A percentile compares a stretch with the other conserved stretches of the same genome.
phyloP scores from a whole-genome alignment of 1,140 invertebrate species.

The Caenorhabditis brenneri region DNA sequence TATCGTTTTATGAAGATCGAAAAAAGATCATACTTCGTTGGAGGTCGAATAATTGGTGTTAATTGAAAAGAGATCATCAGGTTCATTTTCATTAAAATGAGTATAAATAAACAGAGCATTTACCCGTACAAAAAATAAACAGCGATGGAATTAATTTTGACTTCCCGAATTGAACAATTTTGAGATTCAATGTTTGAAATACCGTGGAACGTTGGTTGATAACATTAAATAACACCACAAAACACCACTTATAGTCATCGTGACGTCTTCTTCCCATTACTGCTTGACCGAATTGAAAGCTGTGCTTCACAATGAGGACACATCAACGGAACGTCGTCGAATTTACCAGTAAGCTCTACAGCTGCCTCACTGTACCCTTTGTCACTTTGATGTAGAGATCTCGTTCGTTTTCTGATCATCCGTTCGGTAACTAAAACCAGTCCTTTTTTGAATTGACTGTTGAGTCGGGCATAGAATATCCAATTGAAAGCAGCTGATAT shows the following conservation, averaged over 20 bases:
- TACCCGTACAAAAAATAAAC: conserved; percentile 1
- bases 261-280: conserved; percentile 1
- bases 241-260: background rate
- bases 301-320: conserved; percentile 25
- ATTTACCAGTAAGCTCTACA: background rate
- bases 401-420: conserved; percentile 53
- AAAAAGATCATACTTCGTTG: background rate
- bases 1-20: background rate
- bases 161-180: background rate
- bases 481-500: conserved; percentile 52
- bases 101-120: background rate
- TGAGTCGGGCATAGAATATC: conserved; percentile 51
- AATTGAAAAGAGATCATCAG: conserved; percentile 17
- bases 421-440: conserved; percentile 51
- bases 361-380: conserved; percentile 10
- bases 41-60: background rate
- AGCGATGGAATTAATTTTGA: background rate
- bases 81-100: background rate
- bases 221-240: background rate
- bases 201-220: background rate
- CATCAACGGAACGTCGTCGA: conserved; percentile 18
- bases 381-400: background rate
- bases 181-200: background rate
- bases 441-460: conserved; percentile 58
- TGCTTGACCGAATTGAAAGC: background rate